These are phyloP conservation scores for Dendrolimus punctatus DNA, from an alignment of 1,140 invertebrate species.

Conservation along the genomic window DNA sequence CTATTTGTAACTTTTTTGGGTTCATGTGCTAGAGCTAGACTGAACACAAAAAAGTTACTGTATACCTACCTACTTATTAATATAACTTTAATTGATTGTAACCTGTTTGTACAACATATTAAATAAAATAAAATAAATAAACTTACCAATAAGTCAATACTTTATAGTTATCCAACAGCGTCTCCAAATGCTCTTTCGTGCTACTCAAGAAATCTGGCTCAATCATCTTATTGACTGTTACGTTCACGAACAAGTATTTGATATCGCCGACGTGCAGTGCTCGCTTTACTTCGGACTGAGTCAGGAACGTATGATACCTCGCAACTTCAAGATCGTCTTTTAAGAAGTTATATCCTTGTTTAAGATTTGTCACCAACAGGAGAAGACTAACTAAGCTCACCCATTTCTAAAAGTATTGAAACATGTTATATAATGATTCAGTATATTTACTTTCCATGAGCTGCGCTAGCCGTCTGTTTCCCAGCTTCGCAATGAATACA, in stretches of 20 bases:
- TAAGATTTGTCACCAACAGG: conserved; percentile 73
- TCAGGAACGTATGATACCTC: conserved; percentile 67
- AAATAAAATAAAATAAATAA: conserved; percentile 1
- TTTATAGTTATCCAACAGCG: conserved; percentile 76
- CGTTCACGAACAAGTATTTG: conserved; percentile 54
- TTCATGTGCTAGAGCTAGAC: no score
- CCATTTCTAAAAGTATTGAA: conserved; percentile 75
- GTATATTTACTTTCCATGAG: no score
- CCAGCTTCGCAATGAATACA: no score
- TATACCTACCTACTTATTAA: no score
- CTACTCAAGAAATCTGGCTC: conserved; percentile 83
- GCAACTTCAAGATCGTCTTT: conserved; percentile 46
- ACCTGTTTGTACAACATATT: not conserved
- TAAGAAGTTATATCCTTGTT: conserved; percentile 79
- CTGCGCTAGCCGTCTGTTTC: no score
- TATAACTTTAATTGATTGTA: no score
- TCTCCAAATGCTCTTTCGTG: conserved; percentile 77
- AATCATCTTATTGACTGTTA: conserved; percentile 75
- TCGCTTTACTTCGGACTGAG: conserved; percentile 67
- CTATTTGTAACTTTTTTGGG: no score
- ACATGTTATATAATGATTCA: not conserved
- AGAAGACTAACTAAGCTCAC: conserved; percentile 58
- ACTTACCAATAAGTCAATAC: conserved; percentile 77
- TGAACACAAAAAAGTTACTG: no score
- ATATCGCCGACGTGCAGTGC: conserved; percentile 72